Percentiles rank a stretch among this genome's conserved stretches.
Conservation (phyloP, 2,888 invertebrate genomes). For the Cephus spinipes region DNA sequence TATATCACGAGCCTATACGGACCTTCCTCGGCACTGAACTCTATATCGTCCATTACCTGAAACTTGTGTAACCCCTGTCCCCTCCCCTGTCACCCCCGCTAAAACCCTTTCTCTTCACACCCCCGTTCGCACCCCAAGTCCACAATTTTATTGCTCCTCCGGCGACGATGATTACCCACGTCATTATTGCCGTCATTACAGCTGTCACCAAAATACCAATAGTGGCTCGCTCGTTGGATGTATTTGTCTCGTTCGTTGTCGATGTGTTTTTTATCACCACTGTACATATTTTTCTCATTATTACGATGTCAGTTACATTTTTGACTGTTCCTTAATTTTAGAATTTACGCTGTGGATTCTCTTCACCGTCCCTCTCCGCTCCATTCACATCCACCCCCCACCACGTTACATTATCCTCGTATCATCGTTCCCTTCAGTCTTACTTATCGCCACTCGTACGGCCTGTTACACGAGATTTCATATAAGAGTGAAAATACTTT, state of each 20-base stretch:
- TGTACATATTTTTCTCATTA: slow-evolving; percentile 61
- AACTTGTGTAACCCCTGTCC: not conserved
- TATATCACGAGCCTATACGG: not conserved
- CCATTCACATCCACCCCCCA: not conserved
- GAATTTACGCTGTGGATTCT: slow-evolving; percentile 18
- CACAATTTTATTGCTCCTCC: not conserved
- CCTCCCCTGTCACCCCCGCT: not conserved
- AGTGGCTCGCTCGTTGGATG: slow-evolving; percentile 68
- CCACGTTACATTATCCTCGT: not conserved
- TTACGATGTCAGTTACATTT: slow-evolving; percentile 63
- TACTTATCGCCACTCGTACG: not conserved
- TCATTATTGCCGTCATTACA: slow-evolving; percentile 35
- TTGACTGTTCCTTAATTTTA: slow-evolving; percentile 52
- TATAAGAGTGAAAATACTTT: not conserved
- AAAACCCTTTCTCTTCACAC: not conserved
- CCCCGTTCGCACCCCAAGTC: not conserved
- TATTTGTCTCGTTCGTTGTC: slow-evolving; percentile 67
- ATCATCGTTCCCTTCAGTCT: not conserved
- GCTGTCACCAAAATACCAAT: slow-evolving; percentile 60
- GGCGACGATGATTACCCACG: not conserved
- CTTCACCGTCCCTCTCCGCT: slow-evolving; percentile 16
- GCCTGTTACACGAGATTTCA: not conserved
- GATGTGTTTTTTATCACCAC: slow-evolving; percentile 62
- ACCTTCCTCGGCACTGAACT: not conserved
- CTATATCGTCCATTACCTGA: not conserved